Conservation (phyloP, 2,113 vertebrate species). For the Epinephelus lanceolatus region DNA sequence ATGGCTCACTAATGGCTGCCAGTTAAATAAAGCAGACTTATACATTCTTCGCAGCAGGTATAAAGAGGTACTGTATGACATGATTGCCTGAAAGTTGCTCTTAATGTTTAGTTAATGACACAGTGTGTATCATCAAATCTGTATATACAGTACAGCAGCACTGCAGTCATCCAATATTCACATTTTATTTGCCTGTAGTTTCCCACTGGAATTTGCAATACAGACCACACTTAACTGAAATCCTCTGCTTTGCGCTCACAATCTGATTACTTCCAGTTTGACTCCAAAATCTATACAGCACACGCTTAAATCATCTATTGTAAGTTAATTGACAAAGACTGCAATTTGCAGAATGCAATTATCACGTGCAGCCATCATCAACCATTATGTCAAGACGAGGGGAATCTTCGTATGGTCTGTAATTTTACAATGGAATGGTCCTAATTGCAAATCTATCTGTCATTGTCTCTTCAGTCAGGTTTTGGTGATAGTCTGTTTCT, state of each 20-base stretch:
- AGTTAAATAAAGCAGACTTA: constrained; percentile 1
- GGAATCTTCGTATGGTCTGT: constrained; percentile 9
- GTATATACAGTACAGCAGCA: neutral
- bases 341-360: constrained; percentile 53
- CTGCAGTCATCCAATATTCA: neutral
- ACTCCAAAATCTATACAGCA: constrained; percentile 30
- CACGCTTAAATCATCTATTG: constrained; percentile 34
- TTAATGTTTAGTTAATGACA: neutral
- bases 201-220: neutral
- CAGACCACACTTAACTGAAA: neutral
- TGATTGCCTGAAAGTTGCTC: neutral
- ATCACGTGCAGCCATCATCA: constrained; percentile 37
- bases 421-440: constrained; percentile 48
- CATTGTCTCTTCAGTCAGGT: constrained; percentile 35
- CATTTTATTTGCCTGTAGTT: neutral
- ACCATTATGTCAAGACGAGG: constrained; percentile 15
- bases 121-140: neutral
- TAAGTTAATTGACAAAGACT: constrained; percentile 55
- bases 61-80: neutral
- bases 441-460: constrained; percentile 64
- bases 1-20: constrained; percentile 32
- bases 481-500: neutral
- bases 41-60: constrained; percentile 26
- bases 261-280: constrained; percentile 26
- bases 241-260: neutral